Conservation (phyloP, 1,140 invertebrate species). For the Drosophila watanabei region DNA sequence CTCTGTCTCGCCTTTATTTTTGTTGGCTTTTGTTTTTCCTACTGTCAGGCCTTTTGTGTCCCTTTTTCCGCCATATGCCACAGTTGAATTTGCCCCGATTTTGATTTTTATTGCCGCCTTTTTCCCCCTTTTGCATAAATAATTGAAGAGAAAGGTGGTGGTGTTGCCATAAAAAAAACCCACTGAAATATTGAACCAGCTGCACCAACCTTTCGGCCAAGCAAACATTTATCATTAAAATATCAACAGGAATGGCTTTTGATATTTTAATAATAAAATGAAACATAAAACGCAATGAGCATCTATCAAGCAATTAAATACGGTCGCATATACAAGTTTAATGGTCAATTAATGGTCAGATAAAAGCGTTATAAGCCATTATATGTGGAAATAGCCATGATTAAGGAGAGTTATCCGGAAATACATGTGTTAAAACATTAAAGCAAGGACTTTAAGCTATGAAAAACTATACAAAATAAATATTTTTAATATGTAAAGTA, state of each 20-base stretch:
- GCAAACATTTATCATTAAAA: slow-evolving; percentile 35
- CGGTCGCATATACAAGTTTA: slow-evolving; percentile 4
- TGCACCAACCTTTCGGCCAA: slow-evolving; percentile 27
- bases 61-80: slow-evolving; percentile 44
- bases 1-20: slow-evolving; percentile 13
- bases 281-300: slow-evolving; percentile 22
- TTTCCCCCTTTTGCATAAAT: slow-evolving; percentile 59
- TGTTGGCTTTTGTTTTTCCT: slow-evolving; percentile 54
- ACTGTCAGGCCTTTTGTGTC: slow-evolving; percentile 42
- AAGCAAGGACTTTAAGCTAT: background rate
- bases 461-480: background rate
- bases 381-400: background rate
- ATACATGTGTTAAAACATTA: background rate
- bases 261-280: slow-evolving; percentile 25
- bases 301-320: slow-evolving; percentile 25
- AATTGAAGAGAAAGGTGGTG: slow-evolving; percentile 38
- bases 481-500: background rate
- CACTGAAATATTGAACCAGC: slow-evolving; percentile 61
- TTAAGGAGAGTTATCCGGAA: background rate
- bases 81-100: slow-evolving; percentile 45
- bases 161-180: slow-evolving; percentile 55
- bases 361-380: background rate
- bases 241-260: slow-evolving; percentile 24
- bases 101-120: slow-evolving; percentile 75
- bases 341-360: slow-evolving; percentile 21